phyloP scores from a whole-genome alignment of 2,797 vertebrate genomes.

The Loris lydekkerianus region DNA sequence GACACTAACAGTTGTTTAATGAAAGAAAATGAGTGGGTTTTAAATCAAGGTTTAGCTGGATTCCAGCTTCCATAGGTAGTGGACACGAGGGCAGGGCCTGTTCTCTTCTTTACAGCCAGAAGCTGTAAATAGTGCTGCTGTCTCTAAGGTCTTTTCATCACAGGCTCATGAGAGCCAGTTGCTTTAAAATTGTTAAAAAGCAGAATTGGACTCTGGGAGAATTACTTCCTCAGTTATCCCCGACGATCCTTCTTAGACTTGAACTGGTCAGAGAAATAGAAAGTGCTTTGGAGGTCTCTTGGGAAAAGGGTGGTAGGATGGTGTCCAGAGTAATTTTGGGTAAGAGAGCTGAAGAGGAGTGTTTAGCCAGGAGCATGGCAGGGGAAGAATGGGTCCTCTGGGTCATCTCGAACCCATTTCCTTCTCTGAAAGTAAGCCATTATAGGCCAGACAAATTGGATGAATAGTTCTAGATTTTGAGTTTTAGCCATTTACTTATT shows the following conservation, averaged over 20 bases:
- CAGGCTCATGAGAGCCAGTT: background rate
- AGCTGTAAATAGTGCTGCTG: background rate
- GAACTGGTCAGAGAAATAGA: conserved; percentile 28
- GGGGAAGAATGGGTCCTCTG: background rate
- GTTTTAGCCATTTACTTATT: conserved; percentile 16
- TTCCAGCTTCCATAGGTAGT: background rate
- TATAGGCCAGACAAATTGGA: background rate
- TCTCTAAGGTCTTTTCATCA: conserved; percentile 1
- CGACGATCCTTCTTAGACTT: conserved; percentile 8
- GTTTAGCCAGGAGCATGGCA: background rate
- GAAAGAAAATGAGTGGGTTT: conserved; percentile 15
- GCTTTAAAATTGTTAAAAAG: background rate
- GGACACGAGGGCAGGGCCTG: background rate
- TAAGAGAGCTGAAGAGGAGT: background rate
- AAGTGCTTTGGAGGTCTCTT: conserved; percentile 21
- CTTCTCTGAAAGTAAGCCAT: conserved; percentile 2
- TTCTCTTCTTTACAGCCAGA: background rate
- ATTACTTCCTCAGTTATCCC: background rate
- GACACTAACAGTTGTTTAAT: background rate
- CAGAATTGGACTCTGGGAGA: background rate
- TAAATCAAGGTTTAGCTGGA: background rate
- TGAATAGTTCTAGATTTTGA: background rate
- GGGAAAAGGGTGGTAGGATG: background rate
- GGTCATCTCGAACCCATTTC: background rate
- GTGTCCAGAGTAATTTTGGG: background rate